phyloP scores from a whole-genome alignment of 2,113 vertebrate genomes.

The Melospiza georgiana region DNA sequence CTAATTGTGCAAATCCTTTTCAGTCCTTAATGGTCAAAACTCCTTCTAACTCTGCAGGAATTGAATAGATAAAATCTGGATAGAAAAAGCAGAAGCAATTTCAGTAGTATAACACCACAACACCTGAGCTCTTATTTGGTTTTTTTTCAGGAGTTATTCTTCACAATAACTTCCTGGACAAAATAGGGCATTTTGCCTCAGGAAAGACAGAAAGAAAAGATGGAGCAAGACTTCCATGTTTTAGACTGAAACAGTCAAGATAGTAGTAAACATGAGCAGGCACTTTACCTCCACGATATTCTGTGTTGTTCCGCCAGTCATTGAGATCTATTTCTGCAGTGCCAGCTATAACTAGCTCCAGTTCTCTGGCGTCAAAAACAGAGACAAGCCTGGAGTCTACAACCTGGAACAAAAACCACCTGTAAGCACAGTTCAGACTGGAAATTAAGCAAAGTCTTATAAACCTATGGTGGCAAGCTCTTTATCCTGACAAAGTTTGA shows the following conservation, averaged over 20 bases:
- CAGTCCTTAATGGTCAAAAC: neutral
- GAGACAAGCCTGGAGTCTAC: constrained; percentile 96
- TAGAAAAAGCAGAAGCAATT: neutral
- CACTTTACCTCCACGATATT: constrained; percentile 93
- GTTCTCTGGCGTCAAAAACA: constrained; percentile 94
- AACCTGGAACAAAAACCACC: constrained; percentile 79
- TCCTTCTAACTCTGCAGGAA: neutral
- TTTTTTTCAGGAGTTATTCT: neutral
- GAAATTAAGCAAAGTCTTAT: neutral
- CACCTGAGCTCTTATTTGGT: neutral
- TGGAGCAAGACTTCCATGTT: neutral
- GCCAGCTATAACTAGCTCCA: constrained; percentile 97
- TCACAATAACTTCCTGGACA: neutral
- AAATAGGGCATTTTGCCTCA: neutral
- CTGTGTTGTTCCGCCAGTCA: constrained; percentile 95
- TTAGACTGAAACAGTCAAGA: neutral
- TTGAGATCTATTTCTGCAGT: constrained; percentile 96
- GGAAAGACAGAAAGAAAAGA: neutral
- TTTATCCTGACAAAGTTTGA: neutral
- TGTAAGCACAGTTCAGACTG: neutral
- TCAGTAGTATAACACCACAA: neutral
- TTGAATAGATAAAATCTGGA: neutral
- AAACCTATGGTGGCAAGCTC: neutral
- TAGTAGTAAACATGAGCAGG: neutral
- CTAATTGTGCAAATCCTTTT: neutral